Percentiles rank a stretch among this genome's conserved stretches.
Conservation (phyloP, 2,888 invertebrate species). For the Sphaeridia pumilis region DNA sequence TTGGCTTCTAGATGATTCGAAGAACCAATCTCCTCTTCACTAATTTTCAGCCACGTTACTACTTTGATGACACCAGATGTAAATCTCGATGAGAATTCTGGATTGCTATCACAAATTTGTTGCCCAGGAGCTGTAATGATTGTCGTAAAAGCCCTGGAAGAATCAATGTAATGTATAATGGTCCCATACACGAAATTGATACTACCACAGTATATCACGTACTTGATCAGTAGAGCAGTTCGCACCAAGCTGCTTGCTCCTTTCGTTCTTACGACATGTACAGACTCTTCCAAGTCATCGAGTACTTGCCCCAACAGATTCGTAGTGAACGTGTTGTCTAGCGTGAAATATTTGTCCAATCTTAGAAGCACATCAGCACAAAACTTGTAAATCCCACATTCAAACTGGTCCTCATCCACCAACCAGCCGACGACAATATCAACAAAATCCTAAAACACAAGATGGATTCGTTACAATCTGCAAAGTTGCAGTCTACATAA, state of each 20-base stretch:
- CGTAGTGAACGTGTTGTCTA: constrained; percentile 17
- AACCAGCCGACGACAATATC: constrained; percentile 35
- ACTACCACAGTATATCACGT: not conserved
- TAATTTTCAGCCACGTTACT: constrained; percentile 2
- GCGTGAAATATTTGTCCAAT: constrained; percentile 19
- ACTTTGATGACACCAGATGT: constrained; percentile 5
- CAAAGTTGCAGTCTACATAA: not conserved
- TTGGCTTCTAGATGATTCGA: constrained; percentile 2
- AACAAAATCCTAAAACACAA: constrained; percentile 25
- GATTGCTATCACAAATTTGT: not conserved
- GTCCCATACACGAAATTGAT: not conserved
- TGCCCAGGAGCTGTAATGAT: constrained; percentile 5
- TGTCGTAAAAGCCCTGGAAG: constrained; percentile 10
- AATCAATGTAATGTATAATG: not conserved
- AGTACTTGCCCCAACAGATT: constrained; percentile 8
- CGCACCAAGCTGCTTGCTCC: constrained; percentile 2
- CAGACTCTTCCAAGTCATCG: constrained; percentile 12
- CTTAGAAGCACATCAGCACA: constrained; percentile 23
- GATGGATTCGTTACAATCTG: not conserved
- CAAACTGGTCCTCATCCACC: constrained; percentile 17
- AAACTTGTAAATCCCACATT: constrained; percentile 12
- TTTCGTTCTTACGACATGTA: constrained; percentile 4
- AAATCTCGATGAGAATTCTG: constrained; percentile 2
- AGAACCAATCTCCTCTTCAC: not conserved
- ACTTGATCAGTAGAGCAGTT: constrained; percentile 9